A percentile compares a stretch with the other conserved stretches of the same genome.
Evolutionary conservation across 2,888 invertebrate genomes (phyloP).

Genomic region (Pollenia labialis): DNA sequence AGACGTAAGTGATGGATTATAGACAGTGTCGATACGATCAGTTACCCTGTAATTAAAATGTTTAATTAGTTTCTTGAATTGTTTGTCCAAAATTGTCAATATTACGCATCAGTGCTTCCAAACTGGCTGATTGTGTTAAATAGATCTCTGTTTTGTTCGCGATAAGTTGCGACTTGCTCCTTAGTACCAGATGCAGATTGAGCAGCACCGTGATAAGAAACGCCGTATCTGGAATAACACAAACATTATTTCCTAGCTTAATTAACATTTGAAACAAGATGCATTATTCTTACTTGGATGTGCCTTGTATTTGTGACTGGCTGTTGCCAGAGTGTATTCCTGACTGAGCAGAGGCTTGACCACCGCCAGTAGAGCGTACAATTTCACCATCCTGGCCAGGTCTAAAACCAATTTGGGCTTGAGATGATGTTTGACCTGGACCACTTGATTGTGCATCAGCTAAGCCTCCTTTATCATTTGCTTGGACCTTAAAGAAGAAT

Average conservation of each 20-base stretch:
- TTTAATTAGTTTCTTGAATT: conserved; percentile 37
- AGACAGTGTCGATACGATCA: conserved; percentile 81
- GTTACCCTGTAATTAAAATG: conserved; percentile 78
- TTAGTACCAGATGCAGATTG: conserved; percentile 91
- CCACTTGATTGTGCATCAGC: conserved; percentile 94
- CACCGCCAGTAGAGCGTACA: conserved; percentile 88
- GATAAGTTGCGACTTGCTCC: conserved; percentile 86
- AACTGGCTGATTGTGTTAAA: conserved; percentile 87
- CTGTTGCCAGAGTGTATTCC: conserved; percentile 90
- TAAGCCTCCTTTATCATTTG: conserved; percentile 92
- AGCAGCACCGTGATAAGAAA: conserved; percentile 91
- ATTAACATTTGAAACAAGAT: neutral
- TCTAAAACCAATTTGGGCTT: conserved; percentile 94
- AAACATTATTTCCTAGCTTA: neutral
- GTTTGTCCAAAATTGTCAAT: conserved; percentile 29
- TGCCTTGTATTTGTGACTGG: conserved; percentile 92
- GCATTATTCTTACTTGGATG: conserved; percentile 85
- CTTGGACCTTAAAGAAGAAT: conserved; percentile 87
- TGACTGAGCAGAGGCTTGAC: conserved; percentile 91
- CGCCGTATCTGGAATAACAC: conserved; percentile 86
- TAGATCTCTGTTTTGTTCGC: conserved; percentile 87
- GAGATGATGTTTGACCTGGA: conserved; percentile 93
- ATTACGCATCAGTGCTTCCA: conserved; percentile 81
- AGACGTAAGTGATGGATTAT: conserved; percentile 78
- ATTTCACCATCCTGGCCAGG: conserved; percentile 86